Evolutionary conservation across 2,888 invertebrate genomes (phyloP).

Genomic region (Chorisops tibialis): DNA sequence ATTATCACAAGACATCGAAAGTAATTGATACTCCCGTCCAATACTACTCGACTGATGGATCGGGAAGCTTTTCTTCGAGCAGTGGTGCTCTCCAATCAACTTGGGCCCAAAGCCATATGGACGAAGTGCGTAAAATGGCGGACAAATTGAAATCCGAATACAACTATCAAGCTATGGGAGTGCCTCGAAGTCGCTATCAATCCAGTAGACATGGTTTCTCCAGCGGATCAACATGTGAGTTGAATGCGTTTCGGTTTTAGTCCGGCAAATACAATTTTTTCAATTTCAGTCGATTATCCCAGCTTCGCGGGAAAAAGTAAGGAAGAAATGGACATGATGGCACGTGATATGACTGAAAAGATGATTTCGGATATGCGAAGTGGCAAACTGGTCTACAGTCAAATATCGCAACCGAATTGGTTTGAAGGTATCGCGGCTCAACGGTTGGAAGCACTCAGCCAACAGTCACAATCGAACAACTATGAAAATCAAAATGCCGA

Average conservation of each 20-base stretch:
- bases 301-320: slow-evolving; percentile 44
- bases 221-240: slow-evolving; percentile 2
- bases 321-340: slow-evolving; percentile 37
- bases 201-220: slow-evolving; percentile 6
- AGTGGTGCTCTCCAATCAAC: slow-evolving; percentile 35
- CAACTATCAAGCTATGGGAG: slow-evolving; percentile 42
- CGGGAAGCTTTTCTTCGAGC: slow-evolving; percentile 11
- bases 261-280: background rate
- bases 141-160: slow-evolving; percentile 44
- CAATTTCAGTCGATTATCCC: slow-evolving; percentile 40
- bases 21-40: background rate
- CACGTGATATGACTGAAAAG: slow-evolving; percentile 40
- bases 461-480: slow-evolving; percentile 34
- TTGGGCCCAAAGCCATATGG: slow-evolving; percentile 44
- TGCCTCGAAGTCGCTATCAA: slow-evolving; percentile 22
- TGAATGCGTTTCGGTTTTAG: background rate
- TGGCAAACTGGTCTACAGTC: slow-evolving; percentile 41
- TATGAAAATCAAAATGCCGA: slow-evolving; percentile 35
- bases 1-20: slow-evolving; percentile 11
- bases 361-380: slow-evolving; percentile 45
- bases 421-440: slow-evolving; percentile 47
- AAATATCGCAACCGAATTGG: slow-evolving; percentile 45
- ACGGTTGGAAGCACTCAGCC: slow-evolving; percentile 39
- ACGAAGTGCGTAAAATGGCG: slow-evolving; percentile 44
- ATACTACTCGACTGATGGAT: background rate